Evolutionary conservation across 2,888 invertebrate species (phyloP), one percentile per base, ranked within the genome.

Genomic region (Eumerus sabulonum): DNA sequence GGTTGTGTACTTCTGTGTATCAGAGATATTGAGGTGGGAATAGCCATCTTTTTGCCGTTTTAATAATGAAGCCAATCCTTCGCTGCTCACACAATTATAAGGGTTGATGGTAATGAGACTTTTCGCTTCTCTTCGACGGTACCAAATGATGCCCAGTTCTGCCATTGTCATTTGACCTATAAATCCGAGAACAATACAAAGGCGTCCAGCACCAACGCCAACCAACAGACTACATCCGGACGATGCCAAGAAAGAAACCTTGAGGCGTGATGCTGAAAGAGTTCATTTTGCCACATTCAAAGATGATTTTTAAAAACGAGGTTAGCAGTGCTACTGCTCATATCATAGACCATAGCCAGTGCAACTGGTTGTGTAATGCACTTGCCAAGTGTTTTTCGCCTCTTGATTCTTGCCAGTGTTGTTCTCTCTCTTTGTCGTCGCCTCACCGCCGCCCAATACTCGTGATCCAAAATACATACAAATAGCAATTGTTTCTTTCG

Each of bases 151-250:
- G 27, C 27, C 27, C 27, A 27, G 27, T 35, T 64, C 59, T 60
- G 73, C 74, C 64, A 68, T 59, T 81, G 70, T 76, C 81, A 57
- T 70, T 81, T 76, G 81, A 81, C 76, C 81, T 48, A 81, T 66
- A 81, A 81, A 76, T 57, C 70, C 70, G 27, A 27, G 27, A 27
- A 7, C 27, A 27, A 27, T 27, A 27, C 27, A 27, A 47, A 56
- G 13, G 48, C 68, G 38, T 18, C 57, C 48, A 68, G 74, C 59
- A 68, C 51, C 54, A 35, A 53, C 48, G 57, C 77, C 67, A 54
- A 16, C 77, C 67, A 54, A 16, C 9, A 45, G 64, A 48, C 35
- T 57, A 14, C 38, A 56, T 38, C 53, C 53, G 7, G 3, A 4
- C 27, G 27, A 27, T 27, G 27, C 27, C 27, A 27, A 36, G 51